Conservation (phyloP, 2,888 invertebrate species). For the Aspidapion aeneum region DNA sequence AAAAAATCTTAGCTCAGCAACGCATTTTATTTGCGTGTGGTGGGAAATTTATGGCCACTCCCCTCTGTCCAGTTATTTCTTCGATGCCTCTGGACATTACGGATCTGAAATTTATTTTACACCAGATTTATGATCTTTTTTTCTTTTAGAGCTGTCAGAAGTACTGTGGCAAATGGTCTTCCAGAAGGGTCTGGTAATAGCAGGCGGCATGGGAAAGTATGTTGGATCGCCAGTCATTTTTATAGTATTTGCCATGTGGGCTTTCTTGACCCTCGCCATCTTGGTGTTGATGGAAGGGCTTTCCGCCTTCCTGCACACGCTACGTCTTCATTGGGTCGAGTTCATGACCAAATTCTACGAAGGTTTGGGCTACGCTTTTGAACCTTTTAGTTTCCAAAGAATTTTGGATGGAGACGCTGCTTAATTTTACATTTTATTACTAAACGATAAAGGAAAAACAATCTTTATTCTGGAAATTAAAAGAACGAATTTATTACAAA, state of each 20-base stretch:
- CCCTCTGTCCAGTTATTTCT: too few relatives aligned
- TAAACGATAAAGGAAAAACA: too few relatives aligned
- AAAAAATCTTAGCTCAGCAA: too few relatives aligned
- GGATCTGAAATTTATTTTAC: too few relatives aligned
- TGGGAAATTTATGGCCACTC: too few relatives aligned
- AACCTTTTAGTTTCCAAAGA: slow-evolving; percentile 82
- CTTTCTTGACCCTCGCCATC: slow-evolving; percentile 75
- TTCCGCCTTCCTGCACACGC: slow-evolving; percentile 85
- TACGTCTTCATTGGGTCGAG: slow-evolving; percentile 89
- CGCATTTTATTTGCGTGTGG: too few relatives aligned
- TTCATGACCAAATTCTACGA: slow-evolving; percentile 81
- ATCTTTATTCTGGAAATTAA: too few relatives aligned
- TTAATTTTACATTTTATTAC: too few relatives aligned
- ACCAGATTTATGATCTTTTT: background rate
- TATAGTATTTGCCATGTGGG: slow-evolving; percentile 72
- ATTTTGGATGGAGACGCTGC: slow-evolving; percentile 58
- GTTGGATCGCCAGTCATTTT: slow-evolving; percentile 56
- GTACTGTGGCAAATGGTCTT: slow-evolving; percentile 40
- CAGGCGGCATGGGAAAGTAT: slow-evolving; percentile 48
- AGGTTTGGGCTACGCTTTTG: slow-evolving; percentile 78
- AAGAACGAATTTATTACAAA: too few relatives aligned
- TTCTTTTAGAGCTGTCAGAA: slow-evolving; percentile 38
- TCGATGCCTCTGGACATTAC: too few relatives aligned
- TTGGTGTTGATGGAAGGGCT: slow-evolving; percentile 88
- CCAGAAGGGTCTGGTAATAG: slow-evolving; percentile 15